Conservation (phyloP, 1,140 invertebrate genomes). For the Pantala flavescens region DNA sequence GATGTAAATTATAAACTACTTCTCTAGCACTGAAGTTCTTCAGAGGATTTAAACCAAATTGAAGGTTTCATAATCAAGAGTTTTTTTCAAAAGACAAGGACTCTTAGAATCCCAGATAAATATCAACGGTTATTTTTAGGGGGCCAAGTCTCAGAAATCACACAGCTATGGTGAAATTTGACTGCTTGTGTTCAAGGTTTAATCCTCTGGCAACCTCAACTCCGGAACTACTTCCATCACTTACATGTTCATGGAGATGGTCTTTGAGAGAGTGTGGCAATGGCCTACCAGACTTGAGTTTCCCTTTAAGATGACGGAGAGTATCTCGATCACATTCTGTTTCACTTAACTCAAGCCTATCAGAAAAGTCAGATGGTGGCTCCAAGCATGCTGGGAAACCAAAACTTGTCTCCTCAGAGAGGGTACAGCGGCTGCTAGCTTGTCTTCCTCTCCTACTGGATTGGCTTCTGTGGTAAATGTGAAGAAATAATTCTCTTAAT, state of each 20-base stretch:
- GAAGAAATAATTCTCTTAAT: no score
- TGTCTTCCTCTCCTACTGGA: neutral
- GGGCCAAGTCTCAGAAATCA: neutral
- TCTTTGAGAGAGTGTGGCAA: neutral
- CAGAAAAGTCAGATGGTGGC: conserved; percentile 21
- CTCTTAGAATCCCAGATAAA: no score
- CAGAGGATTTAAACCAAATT: no score
- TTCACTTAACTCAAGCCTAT: conserved; percentile 49
- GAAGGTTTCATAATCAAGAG: no score
- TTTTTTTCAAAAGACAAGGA: no score
- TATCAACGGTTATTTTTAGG: no score
- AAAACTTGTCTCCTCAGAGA: neutral
- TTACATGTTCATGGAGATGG: neutral
- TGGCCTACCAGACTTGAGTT: neutral
- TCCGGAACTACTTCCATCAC: neutral
- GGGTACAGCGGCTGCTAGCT: neutral
- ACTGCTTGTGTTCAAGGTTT: neutral
- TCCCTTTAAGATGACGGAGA: conserved; percentile 54
- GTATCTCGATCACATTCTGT: conserved; percentile 65
- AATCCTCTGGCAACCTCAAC: neutral
- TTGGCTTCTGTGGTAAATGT: neutral
- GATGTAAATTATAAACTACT: no score
- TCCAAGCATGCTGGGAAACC: neutral
- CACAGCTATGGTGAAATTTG: neutral
- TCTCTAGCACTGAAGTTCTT: no score